These are phyloP conservation scores for Ranitomeya imitator DNA, from an alignment of 2,113 vertebrate genomes.

Conservation along the genomic window DNA sequence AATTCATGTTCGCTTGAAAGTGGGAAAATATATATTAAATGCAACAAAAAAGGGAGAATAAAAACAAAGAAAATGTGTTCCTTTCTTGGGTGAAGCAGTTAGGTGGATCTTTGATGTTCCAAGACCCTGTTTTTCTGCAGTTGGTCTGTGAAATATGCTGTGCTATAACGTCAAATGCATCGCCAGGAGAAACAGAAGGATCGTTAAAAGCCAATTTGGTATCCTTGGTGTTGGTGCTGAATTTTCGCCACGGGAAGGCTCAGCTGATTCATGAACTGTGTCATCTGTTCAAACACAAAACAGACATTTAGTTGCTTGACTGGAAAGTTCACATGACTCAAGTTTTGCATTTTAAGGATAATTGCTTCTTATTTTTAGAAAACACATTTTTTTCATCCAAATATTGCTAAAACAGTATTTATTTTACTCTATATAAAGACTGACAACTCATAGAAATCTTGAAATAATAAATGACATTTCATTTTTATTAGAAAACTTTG, in stretches of 20 bases:
- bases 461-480: background rate
- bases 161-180: conserved; percentile 95
- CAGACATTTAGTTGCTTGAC: conserved; percentile 73
- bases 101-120: conserved; percentile 80
- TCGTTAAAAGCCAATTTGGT: conserved; percentile 81
- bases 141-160: conserved; percentile 72
- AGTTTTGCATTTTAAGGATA: background rate
- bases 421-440: background rate
- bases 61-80: conserved; percentile 85
- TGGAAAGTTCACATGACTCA: conserved; percentile 55
- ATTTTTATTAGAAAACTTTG: background rate
- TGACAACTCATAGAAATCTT: background rate
- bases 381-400: background rate
- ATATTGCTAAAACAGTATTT: background rate
- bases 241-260: conserved; percentile 91
- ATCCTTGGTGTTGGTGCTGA: conserved; percentile 82
- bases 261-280: conserved; percentile 93
- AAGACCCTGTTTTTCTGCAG: conserved; percentile 76
- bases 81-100: conserved; percentile 79
- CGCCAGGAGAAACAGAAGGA: conserved; percentile 83
- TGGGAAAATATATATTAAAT: conserved; percentile 63
- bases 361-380: background rate
- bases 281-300: conserved; percentile 88
- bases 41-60: conserved; percentile 84
- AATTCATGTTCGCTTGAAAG: conserved; percentile 78